Conservation (phyloP, 1,140 invertebrate species). For the Argopecten irradians region DNA sequence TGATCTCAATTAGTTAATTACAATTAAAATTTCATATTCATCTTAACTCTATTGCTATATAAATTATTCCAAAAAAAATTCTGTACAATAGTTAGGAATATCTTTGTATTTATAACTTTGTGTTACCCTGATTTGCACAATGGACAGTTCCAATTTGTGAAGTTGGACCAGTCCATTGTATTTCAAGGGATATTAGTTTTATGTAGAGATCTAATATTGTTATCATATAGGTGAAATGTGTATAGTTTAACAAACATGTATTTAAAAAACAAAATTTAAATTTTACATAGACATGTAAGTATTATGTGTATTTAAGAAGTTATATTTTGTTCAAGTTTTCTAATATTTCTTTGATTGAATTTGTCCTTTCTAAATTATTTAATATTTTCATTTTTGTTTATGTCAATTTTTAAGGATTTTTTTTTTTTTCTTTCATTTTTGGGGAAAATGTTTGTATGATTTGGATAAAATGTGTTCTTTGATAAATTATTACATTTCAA, state of each 20-base stretch:
- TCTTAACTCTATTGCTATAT: neutral
- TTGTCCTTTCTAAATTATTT: too few relatives aligned
- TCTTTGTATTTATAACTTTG: neutral
- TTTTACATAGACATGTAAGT: neutral
- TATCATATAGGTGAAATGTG: neutral
- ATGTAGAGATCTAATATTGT: neutral
- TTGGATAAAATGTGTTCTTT: too few relatives aligned
- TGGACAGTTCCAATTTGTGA: neutral
- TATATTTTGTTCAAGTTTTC: too few relatives aligned
- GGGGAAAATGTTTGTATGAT: too few relatives aligned
- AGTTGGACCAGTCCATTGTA: neutral
- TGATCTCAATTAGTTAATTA: too few relatives aligned
- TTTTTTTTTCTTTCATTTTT: too few relatives aligned
- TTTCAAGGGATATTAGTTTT: neutral
- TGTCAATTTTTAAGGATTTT: too few relatives aligned
- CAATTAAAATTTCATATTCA: too few relatives aligned
- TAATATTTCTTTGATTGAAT: too few relatives aligned
- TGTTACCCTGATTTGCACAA: neutral
- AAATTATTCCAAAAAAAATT: neutral
- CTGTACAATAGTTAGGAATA: neutral
- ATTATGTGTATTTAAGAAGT: neutral
- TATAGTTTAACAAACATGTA: neutral
- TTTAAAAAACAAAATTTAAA: neutral
- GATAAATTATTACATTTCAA: too few relatives aligned
- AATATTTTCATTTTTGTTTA: too few relatives aligned